Conservation (phyloP, 1,140 invertebrate genomes). For the Magallana gigas region DNA sequence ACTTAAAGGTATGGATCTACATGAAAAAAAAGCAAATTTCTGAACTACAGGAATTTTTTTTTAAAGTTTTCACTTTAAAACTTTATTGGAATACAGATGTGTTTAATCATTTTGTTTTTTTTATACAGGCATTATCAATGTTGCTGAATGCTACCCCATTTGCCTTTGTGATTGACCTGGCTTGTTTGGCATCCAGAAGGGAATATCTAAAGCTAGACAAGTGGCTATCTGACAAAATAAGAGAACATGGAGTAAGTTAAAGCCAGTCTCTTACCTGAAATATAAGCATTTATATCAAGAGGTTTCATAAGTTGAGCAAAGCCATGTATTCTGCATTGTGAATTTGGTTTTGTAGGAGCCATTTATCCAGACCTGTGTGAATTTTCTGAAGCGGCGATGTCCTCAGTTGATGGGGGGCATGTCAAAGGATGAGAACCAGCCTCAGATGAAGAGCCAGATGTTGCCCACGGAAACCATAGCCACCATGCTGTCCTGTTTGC, state of each 20-base stretch:
- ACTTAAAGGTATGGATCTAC: conserved; percentile 87
- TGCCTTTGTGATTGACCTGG: conserved; percentile 97
- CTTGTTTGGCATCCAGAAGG: conserved; percentile 95
- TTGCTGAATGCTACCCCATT: conserved; percentile 96
- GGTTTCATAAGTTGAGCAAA: neutral
- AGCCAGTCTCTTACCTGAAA: neutral
- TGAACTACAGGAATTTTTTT: neutral
- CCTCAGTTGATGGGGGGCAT: conserved; percentile 90
- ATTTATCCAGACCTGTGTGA: conserved; percentile 77
- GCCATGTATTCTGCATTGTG: neutral
- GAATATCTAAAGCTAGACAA: conserved; percentile 99
- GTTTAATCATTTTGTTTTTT: neutral
- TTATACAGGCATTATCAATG: conserved; percentile 87
- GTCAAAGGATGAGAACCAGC: conserved; percentile 86
- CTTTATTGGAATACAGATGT: neutral
- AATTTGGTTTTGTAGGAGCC: conserved; percentile 71
- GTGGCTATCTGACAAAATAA: conserved; percentile 97
- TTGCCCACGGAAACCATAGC: conserved; percentile 93
- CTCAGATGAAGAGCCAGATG: conserved; percentile 84
- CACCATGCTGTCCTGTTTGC: conserved; percentile 92
- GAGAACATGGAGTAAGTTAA: conserved; percentile 89
- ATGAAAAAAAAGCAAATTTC: neutral
- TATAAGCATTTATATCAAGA: neutral
- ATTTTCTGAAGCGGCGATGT: conserved; percentile 84
- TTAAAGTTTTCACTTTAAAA: neutral